Percentiles rank a stretch among this genome's conserved stretches.
Evolutionary conservation across 1,140 invertebrate species (phyloP).

Genomic region (Drosophila bifasciata): DNA sequence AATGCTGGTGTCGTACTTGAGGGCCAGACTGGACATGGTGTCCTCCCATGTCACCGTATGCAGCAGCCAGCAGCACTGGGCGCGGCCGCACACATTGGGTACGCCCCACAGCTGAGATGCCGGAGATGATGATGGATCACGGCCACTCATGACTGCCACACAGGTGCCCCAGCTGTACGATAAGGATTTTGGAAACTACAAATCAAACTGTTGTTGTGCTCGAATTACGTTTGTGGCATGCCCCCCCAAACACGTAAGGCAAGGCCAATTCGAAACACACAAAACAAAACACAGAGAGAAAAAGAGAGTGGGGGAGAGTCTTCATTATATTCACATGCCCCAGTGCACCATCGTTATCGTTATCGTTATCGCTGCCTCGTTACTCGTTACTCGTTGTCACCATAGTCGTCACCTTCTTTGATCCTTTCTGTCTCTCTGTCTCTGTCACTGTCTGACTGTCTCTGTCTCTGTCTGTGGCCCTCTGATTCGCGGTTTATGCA

Average conservation of each 20-base stretch:
- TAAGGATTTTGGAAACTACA: no score
- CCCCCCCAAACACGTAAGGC: no score
- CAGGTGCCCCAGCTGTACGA: no score
- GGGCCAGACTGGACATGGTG: conserved; percentile 44
- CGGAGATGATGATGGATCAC: no score
- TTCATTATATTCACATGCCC: conserved; percentile 48
- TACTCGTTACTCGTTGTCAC: no score
- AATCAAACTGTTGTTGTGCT: no score
- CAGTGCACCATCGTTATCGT: conserved; percentile 14
- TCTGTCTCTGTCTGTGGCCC: conserved; percentile 18
- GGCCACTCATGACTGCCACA: background rate
- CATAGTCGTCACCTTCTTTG: conserved; percentile 17
- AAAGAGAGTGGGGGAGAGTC: background rate
- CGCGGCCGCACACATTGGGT: conserved; percentile 27
- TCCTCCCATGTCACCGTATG: conserved; percentile 36
- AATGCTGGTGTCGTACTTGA: conserved; percentile 51
- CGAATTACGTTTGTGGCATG: no score
- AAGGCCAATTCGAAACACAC: background rate
- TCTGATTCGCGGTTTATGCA: conserved; percentile 56
- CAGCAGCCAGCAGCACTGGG: conserved; percentile 19
- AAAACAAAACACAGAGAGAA: no score
- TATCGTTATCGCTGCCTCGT: no score
- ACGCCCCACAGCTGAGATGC: background rate
- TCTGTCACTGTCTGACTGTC: background rate
- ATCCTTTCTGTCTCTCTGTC: conserved; percentile 9